A percentile compares a stretch with the other conserved stretches of the same genome.
phyloP scores from a whole-genome alignment of 2,113 vertebrate genomes.

The Sceloporus tristichus region DNA sequence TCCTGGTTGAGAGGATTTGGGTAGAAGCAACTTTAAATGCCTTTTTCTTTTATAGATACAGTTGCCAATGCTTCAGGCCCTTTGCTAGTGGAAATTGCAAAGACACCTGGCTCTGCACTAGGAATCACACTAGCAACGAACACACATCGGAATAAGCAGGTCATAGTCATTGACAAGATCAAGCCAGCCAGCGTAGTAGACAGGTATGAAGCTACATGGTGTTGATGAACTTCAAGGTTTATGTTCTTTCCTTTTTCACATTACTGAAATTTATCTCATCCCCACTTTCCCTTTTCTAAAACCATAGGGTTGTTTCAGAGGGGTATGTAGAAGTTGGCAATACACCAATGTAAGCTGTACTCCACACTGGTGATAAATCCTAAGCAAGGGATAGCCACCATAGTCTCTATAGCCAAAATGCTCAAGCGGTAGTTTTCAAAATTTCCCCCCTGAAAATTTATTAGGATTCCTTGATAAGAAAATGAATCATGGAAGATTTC shows the following conservation, averaged over 20 bases:
- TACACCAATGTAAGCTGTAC: too few relatives aligned
- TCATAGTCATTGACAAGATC: constrained; percentile 94
- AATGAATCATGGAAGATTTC: too few relatives aligned
- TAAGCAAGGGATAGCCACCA: too few relatives aligned
- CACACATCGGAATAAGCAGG: constrained; percentile 89
- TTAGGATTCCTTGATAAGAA: neutral
- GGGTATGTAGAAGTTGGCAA: neutral
- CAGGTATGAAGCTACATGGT: constrained; percentile 80
- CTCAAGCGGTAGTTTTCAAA: too few relatives aligned
- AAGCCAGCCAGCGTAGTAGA: constrained; percentile 94
- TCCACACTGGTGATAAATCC: neutral
- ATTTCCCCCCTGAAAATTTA: neutral
- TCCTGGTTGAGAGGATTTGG: constrained; percentile 22
- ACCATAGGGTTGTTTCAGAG: neutral
- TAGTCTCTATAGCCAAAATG: neutral
- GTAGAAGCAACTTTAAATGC: constrained; percentile 18
- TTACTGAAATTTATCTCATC: too few relatives aligned
- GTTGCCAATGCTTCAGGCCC: constrained; percentile 90
- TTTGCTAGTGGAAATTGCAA: constrained; percentile 93
- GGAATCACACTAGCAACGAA: constrained; percentile 88
- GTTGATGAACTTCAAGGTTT: neutral
- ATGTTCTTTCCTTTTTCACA: neutral
- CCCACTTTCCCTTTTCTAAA: neutral
- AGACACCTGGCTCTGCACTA: constrained; percentile 84
- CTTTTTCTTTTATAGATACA: constrained; percentile 81